Conservation (phyloP, 2,797 vertebrate genomes). For the Phoxinus dragarum region DNA sequence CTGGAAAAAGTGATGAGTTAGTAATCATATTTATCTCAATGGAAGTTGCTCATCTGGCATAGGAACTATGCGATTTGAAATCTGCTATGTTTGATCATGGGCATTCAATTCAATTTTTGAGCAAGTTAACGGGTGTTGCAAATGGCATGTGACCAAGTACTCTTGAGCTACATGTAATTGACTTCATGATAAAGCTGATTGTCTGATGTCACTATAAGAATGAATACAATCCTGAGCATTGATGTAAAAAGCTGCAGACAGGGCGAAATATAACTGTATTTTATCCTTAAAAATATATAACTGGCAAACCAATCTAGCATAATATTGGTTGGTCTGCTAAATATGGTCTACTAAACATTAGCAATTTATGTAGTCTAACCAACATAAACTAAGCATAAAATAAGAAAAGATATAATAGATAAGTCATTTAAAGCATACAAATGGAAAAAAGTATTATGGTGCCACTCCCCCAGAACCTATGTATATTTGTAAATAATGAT, state of each 20-base stretch:
- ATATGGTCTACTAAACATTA: not conserved
- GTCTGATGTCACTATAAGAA: not conserved
- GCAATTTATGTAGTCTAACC: not conserved
- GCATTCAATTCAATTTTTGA: not conserved
- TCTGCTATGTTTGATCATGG: not conserved
- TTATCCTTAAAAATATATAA: not conserved
- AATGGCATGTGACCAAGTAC: not conserved
- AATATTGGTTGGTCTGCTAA: not conserved
- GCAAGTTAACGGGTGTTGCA: not conserved
- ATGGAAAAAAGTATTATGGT: no score
- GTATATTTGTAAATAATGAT: not conserved
- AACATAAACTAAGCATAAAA: not conserved
- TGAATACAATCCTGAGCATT: not conserved
- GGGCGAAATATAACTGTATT: not conserved
- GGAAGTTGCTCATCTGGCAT: not conserved
- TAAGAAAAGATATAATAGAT: no score
- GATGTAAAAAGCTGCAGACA: not conserved
- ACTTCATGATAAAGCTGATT: not conserved
- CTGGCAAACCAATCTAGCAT: no score
- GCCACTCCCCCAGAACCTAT: no score
- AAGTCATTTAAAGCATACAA: no score
- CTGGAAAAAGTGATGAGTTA: not conserved
- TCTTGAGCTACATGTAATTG: not conserved
- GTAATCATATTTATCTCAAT: slow-evolving; percentile 1
- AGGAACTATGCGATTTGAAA: not conserved